Base-by-base conservation (phyloP, 2,797 vertebrate species). In the Cetoscarus ocellatus region DNA sequence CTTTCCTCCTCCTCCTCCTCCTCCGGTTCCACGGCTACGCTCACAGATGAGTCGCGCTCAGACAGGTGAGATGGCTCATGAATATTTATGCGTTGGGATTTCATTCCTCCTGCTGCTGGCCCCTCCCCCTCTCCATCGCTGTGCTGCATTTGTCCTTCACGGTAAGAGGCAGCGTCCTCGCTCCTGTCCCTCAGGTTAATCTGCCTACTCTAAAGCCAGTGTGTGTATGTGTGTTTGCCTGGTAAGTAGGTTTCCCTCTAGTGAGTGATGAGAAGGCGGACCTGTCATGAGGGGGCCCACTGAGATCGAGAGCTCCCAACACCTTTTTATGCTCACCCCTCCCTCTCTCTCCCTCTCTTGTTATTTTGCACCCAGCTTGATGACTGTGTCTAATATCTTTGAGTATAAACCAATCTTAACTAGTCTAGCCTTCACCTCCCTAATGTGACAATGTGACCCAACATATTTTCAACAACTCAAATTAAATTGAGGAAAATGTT, bases 1-100 rank as follows among this genome's bases (percentile, higher is more conserved):
- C 67, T 27, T 60, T 75, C 59, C 64, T 47, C 68, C 50, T 40
- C 34, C 70, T n/a, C n/a, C 59, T 70, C 63, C 50, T 65, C 40
- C 59, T 62, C 60, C 19, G 52, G 67, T 88, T 87, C 75, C 86
- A 86, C 82, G 74, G 84, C 84, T 51, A 83, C 82, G 75, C 91
- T 90, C 85, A 76, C 87, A 91, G 90, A 93, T 92, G 90, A 92
- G 91, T 90, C 67, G 86, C 66, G 84, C 88, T 90, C 89, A 93
- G 93, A 94, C 92, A 92, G 93, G 93, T 93, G 93, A 93, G 91
- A 91, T 92, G 90, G 88, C 86, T 91, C 82, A 91, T 94, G 87
- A 92, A 94, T 94, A 94, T 93, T 92, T 89, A 94, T 93, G 89
- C 5, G 0, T n/a, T 88, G 92, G 93, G 93, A 93, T 92, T 92